These are phyloP conservation scores for Napeogenes sylphis DNA, from an alignment of 2,888 invertebrate genomes.

Conservation along the genomic window DNA sequence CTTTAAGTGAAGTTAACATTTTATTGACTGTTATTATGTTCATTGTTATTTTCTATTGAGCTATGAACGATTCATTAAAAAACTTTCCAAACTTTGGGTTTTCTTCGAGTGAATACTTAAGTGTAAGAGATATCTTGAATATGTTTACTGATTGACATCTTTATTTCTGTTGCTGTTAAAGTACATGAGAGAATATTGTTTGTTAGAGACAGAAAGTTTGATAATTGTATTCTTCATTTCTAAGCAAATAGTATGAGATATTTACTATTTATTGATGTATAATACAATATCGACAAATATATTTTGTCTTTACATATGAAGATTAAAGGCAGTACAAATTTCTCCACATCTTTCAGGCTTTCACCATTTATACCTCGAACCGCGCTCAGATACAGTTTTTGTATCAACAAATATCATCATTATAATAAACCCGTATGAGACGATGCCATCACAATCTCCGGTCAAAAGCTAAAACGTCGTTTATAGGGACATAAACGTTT, in stretches of 20 bases:
- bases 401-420: constrained; percentile 34
- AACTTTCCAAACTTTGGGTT: constrained; percentile 3
- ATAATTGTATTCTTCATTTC: too few relatives aligned
- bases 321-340: too few relatives aligned
- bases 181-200: too few relatives aligned
- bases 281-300: too few relatives aligned
- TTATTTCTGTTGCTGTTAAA: too few relatives aligned
- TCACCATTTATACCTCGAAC: not conserved
- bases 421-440: constrained; percentile 63
- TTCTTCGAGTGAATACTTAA: not conserved
- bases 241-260: too few relatives aligned
- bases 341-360: not conserved
- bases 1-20: constrained; percentile 15
- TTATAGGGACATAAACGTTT: constrained; percentile 75
- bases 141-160: too few relatives aligned
- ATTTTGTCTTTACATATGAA: too few relatives aligned
- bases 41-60: constrained; percentile 17
- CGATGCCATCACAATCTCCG: constrained; percentile 69
- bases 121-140: too few relatives aligned
- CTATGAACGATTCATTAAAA: constrained; percentile 10
- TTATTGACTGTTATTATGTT: constrained; percentile 19
- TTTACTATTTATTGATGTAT: too few relatives aligned
- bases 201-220: too few relatives aligned
- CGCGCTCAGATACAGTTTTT: constrained; percentile 20
- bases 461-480: constrained; percentile 71